Base-by-base conservation (phyloP, 1,140 invertebrate genomes). In the Drosophila nannoptera region DNA sequence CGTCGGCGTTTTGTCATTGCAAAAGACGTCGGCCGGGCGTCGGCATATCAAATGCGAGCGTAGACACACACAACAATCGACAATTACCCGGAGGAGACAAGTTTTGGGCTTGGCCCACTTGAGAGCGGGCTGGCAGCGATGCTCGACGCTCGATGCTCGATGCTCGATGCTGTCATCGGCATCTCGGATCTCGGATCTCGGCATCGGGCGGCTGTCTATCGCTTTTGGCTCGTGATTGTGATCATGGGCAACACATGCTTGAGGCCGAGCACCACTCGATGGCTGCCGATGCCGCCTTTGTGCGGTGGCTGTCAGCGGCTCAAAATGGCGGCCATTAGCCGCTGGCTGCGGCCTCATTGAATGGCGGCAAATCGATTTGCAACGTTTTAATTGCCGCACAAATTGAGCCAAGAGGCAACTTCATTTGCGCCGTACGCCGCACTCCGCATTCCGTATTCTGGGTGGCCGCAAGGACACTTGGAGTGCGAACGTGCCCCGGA, bases 341-440 rank as follows among this genome's bases (percentile, higher is more conserved):
- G 12, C 29, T 66, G 50, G 42, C 38, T 49, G 38, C 36, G 32
- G 59, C 54, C 40, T 72, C 46, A 76, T 78, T 78, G 56, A 75
- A 69, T 77, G 64, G 71, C 71, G 63, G 59, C 61, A 78, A 86
- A 86, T 86, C 75, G 82, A 86, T 86, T 86, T 75, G 82, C 77
- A 86, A 87, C 82, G 81, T 81, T 86, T 86, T 86, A 86, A 86
- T 86, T 86, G 81, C 55, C 67, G 60, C 66, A 49, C 65, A 53
- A 69, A 73, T 69, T 63, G 58, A 63, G 67, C 60, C 63, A 64
- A 65, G 69, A 74, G 62, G 63, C 73, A 77, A 68, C 76, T 73
- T 62, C 59, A 75, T 80, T 75, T 70, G 32, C 8, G 12, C 8
- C 40, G 12, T 43, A 4, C 12, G 1, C 22, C 22, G 22, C 22